Conservation (phyloP, 2,797 vertebrate genomes). For the Phrynocephalus guinanensis region DNA sequence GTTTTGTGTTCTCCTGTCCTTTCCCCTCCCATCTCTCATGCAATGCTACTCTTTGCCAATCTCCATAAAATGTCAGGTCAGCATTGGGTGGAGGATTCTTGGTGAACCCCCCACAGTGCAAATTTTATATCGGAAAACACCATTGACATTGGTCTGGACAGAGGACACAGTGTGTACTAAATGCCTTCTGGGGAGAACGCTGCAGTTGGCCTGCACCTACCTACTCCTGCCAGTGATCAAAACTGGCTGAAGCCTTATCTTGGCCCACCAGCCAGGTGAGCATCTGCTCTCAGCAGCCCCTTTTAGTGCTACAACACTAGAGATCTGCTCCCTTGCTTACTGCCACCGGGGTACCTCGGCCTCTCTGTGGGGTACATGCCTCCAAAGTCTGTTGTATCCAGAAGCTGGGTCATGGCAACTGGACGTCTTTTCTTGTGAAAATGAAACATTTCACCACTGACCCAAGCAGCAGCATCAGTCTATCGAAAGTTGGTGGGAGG, state of each 20-base stretch:
- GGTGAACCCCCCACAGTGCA: background rate
- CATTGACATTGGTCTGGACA: too few relatives aligned
- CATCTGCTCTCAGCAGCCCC: background rate
- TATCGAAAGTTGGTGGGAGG: too few relatives aligned
- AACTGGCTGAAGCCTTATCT: background rate
- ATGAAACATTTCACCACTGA: too few relatives aligned
- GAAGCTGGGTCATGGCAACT: too few relatives aligned
- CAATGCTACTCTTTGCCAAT: background rate
- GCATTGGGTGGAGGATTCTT: background rate
- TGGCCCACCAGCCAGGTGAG: background rate
- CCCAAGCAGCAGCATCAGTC: too few relatives aligned
- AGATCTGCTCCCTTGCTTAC: background rate
- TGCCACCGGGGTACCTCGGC: background rate
- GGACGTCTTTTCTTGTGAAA: too few relatives aligned
- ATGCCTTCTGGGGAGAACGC: background rate
- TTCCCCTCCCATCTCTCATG: background rate
- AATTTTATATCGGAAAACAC: background rate
- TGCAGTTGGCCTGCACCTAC: background rate
- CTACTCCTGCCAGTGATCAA: background rate
- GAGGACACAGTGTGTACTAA: background rate
- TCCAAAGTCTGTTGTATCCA: background rate
- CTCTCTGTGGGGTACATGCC: background rate
- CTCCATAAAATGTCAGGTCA: background rate
- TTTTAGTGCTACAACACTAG: background rate
- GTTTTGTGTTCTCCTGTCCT: background rate